A percentile compares a stretch with the other conserved stretches of the same genome.
These are phyloP conservation scores for Crocodylus rhombifer DNA, from an alignment of 2,797 vertebrate species.

Conservation along the genomic window DNA sequence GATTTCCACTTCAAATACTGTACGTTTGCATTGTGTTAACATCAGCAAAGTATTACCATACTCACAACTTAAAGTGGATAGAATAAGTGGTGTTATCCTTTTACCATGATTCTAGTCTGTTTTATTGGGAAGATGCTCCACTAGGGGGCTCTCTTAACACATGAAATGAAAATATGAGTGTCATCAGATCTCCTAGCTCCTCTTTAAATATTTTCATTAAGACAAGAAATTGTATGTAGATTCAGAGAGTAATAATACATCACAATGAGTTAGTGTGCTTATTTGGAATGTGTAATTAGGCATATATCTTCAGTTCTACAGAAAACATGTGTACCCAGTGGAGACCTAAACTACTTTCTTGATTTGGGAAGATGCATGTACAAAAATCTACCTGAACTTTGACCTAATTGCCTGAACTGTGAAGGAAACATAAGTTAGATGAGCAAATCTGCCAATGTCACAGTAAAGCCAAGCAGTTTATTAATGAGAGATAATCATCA, in stretches of 20 bases:
- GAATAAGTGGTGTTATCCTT: accelerated
- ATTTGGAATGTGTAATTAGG: background rate
- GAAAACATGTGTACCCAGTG: background rate
- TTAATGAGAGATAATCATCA: background rate
- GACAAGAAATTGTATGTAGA: background rate
- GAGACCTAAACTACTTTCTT: background rate
- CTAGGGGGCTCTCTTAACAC: constrained; percentile 79
- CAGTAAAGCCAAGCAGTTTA: background rate
- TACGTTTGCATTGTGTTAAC: background rate
- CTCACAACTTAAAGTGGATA: too few relatives aligned
- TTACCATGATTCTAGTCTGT: accelerated
- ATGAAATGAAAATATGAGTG: constrained; percentile 4
- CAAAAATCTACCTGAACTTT: background rate
- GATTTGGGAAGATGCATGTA: background rate
- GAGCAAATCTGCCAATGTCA: background rate
- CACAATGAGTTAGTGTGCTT: background rate
- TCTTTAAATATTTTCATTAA: background rate
- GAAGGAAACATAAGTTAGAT: background rate
- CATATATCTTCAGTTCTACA: background rate
- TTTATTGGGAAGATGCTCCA: constrained; percentile 44
- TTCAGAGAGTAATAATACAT: background rate
- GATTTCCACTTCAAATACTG: background rate
- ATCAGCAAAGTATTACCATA: background rate
- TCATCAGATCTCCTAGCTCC: accelerated
- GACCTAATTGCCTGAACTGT: background rate